A percentile compares a stretch with the other conserved stretches of the same genome.
Conservation (phyloP, 2,888 invertebrate genomes). For the Saturnia pavonia region DNA sequence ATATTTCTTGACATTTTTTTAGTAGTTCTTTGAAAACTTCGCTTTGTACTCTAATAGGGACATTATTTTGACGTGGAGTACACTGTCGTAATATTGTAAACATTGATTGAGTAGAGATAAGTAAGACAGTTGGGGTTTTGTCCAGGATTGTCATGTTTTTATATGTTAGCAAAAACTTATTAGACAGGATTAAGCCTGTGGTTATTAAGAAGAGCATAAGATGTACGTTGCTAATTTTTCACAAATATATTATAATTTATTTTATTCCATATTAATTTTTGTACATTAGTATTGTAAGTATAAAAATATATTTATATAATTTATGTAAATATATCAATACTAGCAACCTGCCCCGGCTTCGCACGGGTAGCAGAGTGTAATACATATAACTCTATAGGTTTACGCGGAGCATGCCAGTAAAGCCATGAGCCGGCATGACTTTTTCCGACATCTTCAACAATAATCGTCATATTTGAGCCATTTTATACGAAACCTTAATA, state of each 20-base stretch:
- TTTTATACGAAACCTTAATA: too few species aligned
- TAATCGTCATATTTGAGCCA: too few species aligned
- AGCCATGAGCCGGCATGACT: too few species aligned
- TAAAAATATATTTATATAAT: too few species aligned
- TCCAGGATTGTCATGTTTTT: slow-evolving; percentile 56
- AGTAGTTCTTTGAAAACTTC: slow-evolving; percentile 76
- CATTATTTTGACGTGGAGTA: slow-evolving; percentile 78
- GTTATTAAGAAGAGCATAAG: slow-evolving; percentile 33
- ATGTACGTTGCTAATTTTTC: background rate
- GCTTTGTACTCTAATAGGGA: slow-evolving; percentile 79
- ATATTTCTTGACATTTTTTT: slow-evolving; percentile 77
- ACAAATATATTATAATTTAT: background rate
- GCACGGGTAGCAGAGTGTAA: too few species aligned
- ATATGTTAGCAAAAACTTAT: slow-evolving; percentile 46
- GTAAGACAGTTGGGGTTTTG: slow-evolving; percentile 70
- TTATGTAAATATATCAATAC: too few species aligned
- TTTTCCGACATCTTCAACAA: too few species aligned
- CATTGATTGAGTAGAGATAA: slow-evolving; percentile 79
- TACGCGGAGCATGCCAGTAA: too few species aligned
- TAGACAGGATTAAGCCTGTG: slow-evolving; percentile 32
- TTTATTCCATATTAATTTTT: too few species aligned
- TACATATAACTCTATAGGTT: too few species aligned
- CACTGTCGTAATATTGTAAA: slow-evolving; percentile 75
- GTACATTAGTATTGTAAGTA: too few species aligned
- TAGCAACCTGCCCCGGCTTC: too few species aligned